Base-by-base conservation (phyloP, 2,797 vertebrate species). In the Poeciliopsis turneri region DNA sequence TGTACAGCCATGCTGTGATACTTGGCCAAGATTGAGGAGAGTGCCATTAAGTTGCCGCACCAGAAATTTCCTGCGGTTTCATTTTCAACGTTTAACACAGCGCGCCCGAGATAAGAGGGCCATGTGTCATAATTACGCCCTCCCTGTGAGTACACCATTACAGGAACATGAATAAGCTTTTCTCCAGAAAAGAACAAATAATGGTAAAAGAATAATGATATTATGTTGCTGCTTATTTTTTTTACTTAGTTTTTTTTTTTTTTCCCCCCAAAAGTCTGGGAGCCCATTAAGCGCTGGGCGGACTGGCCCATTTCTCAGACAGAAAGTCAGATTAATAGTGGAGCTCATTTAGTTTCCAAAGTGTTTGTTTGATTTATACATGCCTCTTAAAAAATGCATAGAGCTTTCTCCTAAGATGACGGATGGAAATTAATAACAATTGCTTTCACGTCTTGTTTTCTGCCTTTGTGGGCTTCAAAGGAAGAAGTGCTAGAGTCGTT, bases 51-150 rank as follows among this genome's bases (percentile, higher is more conserved):
- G 77, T 79, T 28, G 47, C 76, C 23, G 59, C 84, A 70, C 53
- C 72, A 79, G 61, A 80, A 82, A 80, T 57, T 80, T 80, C 75
- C 78, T 57, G 83, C 75, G 47, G 79, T 82, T 91, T 87, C 33
- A 86, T 88, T 88, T 81, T 84, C 51, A 86, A 85, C 84, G 84
- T 81, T 89, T 77, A 89, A 86, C 84, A 87, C 82, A 77, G 79
- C 33, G 72, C 82, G 73, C 70, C 82, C 84, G 57, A 77, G 84
- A 88, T 92, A 89, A 92, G 84, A 90, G 89, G 78, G 77, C 83
- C 82, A 87, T 90, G 85, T 85, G 87, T 93, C 90, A 90, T 87
- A 85, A 93, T 93, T 90, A 92, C 81, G 72, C 64, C 79, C 85
- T 87, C 82, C 74, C 57, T 36, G 79, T 82, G 87, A 82, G 79